Evolutionary conservation across 2,113 vertebrate genomes (phyloP), one percentile per base, ranked within the genome.

Genomic region (Thalassoma bifasciatum): DNA sequence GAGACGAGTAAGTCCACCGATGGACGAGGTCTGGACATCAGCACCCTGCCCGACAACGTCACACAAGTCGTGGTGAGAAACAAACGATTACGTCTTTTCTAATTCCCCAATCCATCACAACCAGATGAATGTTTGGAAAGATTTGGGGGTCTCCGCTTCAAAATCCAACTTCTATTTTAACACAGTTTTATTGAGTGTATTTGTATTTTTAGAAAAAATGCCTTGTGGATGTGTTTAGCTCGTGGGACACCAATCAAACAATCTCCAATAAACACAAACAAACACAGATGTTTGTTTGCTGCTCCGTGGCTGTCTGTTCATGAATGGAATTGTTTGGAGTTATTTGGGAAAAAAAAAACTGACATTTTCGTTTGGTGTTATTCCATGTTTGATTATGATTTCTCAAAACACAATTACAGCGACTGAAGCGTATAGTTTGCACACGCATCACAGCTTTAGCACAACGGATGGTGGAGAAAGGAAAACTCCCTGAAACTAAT

Each of bases 21-120:
- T 36, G 71, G 72, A 49, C 87, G 58, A 16, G 92, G 92, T 62
- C 70, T 96, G 53, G 93, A 93, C 72, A 94, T 96, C 42, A 95
- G 95, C 76, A 93, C 92, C 0, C 91, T 97, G 79, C 89, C 91
- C 0, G 91, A 94, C 79, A 95, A 97, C 65, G 87, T 90, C 82
- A 96, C 95, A 2, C 93, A 76, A 2, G 79, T 95, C 16, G 91
- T 97, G 95, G 96, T 98, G 85, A 96, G 96, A 72, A 19, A 37
- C 1, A 2, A 13, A 0, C 4, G 30, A 37, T 34, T 7, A 4
- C 30, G 6, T 6, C 30, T 30, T 30, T 30, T 30, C 30, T 30
- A 6, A 30, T 30, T 30, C 6, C 30, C 30, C 6, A 6, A 4
- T 30, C 30, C 6, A 30, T 4, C 30, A 30, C 3, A 30, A 30